Percentiles rank a stretch among this genome's conserved stretches.
Evolutionary conservation across 1,140 invertebrate genomes (phyloP).

Genomic region (Cryptotermes secundus): DNA sequence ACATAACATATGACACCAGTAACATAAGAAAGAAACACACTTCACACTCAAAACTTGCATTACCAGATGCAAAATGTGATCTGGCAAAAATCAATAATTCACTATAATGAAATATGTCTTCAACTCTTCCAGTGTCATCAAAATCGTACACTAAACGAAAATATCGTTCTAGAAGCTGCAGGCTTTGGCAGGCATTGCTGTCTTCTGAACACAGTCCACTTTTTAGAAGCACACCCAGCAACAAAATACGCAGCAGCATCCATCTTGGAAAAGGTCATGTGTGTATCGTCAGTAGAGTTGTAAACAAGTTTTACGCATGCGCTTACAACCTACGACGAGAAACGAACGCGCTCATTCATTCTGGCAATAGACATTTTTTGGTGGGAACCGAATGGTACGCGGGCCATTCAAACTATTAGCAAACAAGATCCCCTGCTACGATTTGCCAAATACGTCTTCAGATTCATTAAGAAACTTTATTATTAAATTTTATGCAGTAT

Average conservation of each 20-base stretch:
- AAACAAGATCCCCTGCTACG: too few species aligned
- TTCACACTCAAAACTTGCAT: constrained; percentile 30
- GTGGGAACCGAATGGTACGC: neutral
- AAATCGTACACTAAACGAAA: constrained; percentile 13
- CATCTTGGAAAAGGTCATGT: constrained; percentile 45
- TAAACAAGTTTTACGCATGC: constrained; percentile 51
- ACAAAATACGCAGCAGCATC: constrained; percentile 39
- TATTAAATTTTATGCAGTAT: too few species aligned
- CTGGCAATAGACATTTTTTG: neutral
- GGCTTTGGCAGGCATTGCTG: constrained; percentile 7
- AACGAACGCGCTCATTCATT: neutral
- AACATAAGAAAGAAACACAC: constrained; percentile 21
- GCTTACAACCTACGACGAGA: constrained; percentile 35
- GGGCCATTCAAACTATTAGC: neutral
- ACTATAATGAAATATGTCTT: constrained; percentile 1
- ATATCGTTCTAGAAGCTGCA: neutral
- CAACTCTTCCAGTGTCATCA: constrained; percentile 19
- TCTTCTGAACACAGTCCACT: constrained; percentile 23
- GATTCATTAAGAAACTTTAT: too few species aligned
- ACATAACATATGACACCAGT: constrained; percentile 1
- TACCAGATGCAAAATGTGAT: constrained; percentile 36
- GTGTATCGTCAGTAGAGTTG: constrained; percentile 43
- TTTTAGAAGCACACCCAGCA: constrained; percentile 34
- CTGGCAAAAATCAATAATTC: constrained; percentile 35
- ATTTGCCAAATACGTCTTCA: too few species aligned